These are phyloP conservation scores for Bombus polaris DNA, from an alignment of 1,140 invertebrate genomes.

Conservation along the genomic window DNA sequence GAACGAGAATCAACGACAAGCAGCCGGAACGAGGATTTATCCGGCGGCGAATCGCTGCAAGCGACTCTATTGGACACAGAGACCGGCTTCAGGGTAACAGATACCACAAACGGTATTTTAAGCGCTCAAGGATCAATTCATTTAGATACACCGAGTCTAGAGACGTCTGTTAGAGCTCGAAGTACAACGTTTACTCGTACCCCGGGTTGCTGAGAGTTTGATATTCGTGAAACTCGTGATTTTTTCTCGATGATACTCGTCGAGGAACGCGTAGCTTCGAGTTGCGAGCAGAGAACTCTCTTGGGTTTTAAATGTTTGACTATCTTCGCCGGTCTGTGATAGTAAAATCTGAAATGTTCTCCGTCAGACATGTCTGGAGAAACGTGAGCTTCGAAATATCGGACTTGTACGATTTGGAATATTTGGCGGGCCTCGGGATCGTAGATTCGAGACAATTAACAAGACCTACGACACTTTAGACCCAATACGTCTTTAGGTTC, in stretches of 20 bases:
- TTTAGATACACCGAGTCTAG: neutral
- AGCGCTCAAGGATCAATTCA: neutral
- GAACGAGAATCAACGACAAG: neutral
- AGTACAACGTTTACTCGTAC: neutral
- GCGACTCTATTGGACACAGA: neutral
- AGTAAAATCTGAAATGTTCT: neutral
- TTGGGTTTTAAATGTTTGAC: neutral
- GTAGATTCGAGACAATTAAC: neutral
- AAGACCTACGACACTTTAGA: neutral
- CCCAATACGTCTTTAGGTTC: neutral
- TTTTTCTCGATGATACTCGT: neutral
- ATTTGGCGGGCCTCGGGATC: neutral
- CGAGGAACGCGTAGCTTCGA: neutral
- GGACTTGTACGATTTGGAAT: too few relatives aligned
- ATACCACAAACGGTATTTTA: neutral
- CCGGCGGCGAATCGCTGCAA: neutral
- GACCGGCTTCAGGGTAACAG: too few relatives aligned
- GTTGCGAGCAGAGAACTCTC: neutral
- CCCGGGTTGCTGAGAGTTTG: neutral
- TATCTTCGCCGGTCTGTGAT: neutral
- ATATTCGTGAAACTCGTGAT: neutral
- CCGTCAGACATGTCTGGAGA: neutral
- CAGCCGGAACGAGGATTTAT: conserved; percentile 16
- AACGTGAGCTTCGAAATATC: neutral
- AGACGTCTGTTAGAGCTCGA: neutral